Conservation (phyloP, 2,113 vertebrate genomes). For the Plectropomus leopardus region DNA sequence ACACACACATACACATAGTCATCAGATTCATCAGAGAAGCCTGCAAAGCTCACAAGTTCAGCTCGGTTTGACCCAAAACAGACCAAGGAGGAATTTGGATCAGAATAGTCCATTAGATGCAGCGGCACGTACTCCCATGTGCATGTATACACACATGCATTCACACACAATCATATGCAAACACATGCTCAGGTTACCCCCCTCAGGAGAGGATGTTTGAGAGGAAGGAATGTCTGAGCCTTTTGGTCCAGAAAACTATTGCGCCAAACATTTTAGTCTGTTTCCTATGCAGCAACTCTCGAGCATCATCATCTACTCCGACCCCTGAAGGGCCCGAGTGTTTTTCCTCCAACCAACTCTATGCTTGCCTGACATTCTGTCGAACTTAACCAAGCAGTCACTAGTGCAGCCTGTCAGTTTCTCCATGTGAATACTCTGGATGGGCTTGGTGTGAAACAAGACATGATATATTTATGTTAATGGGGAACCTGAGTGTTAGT, state of each 20-base stretch:
- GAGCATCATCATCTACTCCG: neutral
- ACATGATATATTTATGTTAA: conserved; percentile 69
- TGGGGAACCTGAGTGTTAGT: conserved; percentile 54
- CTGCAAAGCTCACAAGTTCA: conserved; percentile 44
- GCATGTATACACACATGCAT: conserved; percentile 21
- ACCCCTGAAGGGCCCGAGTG: conserved; percentile 23
- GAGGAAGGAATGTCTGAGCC: conserved; percentile 81
- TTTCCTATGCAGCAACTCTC: conserved; percentile 63
- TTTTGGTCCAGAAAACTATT: conserved; percentile 67
- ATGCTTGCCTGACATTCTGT: conserved; percentile 51
- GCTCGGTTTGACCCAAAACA: conserved; percentile 64
- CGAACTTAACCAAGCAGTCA: conserved; percentile 28
- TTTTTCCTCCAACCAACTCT: conserved; percentile 18
- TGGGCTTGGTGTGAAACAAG: conserved; percentile 56
- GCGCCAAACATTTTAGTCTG: conserved; percentile 66
- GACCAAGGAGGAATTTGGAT: conserved; percentile 71
- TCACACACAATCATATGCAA: conserved; percentile 41
- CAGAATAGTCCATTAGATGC: conserved; percentile 61
- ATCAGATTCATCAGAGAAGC: conserved; percentile 8
- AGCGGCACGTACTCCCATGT: conserved; percentile 35
- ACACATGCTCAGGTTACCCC: conserved; percentile 53
- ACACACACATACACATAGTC: conserved; percentile 9
- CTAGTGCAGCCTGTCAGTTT: conserved; percentile 32
- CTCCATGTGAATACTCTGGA: conserved; percentile 35
- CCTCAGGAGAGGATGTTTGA: conserved; percentile 80